Evolutionary conservation across 2,888 invertebrate species (phyloP), one percentile per base, ranked within the genome.

Genomic region (Eupeodes latifasciatus): DNA sequence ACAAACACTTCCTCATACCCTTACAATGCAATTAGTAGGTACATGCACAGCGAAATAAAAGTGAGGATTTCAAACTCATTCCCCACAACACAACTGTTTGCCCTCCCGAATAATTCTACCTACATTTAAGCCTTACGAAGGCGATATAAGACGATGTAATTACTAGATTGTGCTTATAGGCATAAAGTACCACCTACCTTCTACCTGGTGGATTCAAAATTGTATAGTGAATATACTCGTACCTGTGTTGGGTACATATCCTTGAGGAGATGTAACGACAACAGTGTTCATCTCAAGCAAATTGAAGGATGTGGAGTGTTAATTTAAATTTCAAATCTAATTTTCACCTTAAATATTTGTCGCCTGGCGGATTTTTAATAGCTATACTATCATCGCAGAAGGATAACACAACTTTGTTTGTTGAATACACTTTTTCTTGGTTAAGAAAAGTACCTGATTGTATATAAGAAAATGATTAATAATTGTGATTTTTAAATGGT

Each of bases 281-380:
- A 81, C 85, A 81, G 71, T 53, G 71, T 77, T 55, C 76, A 81
- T 64, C 59, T 69, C 76, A 83, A 74, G 44, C 36, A 16, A 36
- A 61, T 64, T 51, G 66, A 51, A 47, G 81, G 69, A 62, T 69
- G 82, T 51, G 81, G 69, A 78, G 81, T 78, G 78, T 82, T 86
- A 86, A 86, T 86, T 86, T 79, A 75, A 83, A 86, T 86, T 86
- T 79, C 79, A 86, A 86, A 86, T 86, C 86, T 75, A 83, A 86
- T 86, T 86, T 82, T 85, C 81, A 75, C 85, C 78, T 78, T 62
- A 82, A 85, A 85, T 82, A 82, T 78, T 69, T 75, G 36, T 71
- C 75, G 79, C 75, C 83, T 75, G 69, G 55, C 62, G 27, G 34
- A 67, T 12, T 16, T 34, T 10, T 14, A 10, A 7, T 19, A 34